These are phyloP conservation scores for Oopsacas minuta DNA, from an alignment of 37 sponge, comb jelly and placozoan genomes.

Conservation along the genomic window DNA sequence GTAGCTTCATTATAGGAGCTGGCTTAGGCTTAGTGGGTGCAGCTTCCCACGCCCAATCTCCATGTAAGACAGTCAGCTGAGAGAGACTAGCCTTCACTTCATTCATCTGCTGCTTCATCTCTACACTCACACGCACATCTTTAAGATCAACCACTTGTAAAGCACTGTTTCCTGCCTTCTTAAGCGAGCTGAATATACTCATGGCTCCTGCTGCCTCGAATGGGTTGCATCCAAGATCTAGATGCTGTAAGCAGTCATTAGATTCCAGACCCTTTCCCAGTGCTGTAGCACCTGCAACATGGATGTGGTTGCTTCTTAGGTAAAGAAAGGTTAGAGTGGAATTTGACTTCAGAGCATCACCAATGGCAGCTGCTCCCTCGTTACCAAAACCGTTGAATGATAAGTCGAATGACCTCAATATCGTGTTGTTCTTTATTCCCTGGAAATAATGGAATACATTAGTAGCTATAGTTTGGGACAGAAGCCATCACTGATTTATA, in stretches of 20 bases:
- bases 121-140: constrained; percentile 2
- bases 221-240: constrained; percentile 11
- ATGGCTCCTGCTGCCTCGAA: constrained; percentile 18
- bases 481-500: too few species aligned
- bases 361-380: constrained; percentile 68
- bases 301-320: constrained; percentile 72
- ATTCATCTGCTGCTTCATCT: background rate
- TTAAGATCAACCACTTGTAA: constrained; percentile 19
- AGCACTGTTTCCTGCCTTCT: background rate
- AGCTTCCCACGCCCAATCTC: background rate
- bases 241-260: constrained; percentile 42
- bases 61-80: background rate
- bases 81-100: background rate
- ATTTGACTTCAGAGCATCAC: constrained; percentile 82
- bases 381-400: constrained; percentile 83
- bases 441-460: background rate
- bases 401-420: constrained; percentile 63
- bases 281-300: constrained; percentile 38
- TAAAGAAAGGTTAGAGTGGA: constrained; percentile 63
- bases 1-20: background rate
- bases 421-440: constrained; percentile 45
- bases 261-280: constrained; percentile 51
- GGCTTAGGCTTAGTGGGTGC: background rate
- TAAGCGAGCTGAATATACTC: constrained; percentile 15
- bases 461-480: too few species aligned